Evolutionary conservation across 1,140 invertebrate species (phyloP).

Genomic region (Stegodyphus dumicola): DNA sequence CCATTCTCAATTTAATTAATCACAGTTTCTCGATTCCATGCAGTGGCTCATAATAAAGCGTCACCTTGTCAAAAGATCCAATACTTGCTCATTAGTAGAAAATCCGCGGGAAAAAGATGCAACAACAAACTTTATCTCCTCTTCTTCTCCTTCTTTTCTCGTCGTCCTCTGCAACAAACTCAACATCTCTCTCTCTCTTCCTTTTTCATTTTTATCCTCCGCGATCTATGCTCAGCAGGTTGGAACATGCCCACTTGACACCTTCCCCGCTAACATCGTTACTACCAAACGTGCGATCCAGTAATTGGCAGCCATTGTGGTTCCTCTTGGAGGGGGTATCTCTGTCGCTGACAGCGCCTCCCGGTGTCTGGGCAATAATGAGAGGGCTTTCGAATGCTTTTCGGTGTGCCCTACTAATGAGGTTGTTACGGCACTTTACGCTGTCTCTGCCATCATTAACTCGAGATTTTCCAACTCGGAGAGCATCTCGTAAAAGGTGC

Average conservation of each 20-base stretch:
- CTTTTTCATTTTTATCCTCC: neutral
- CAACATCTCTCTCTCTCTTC: neutral
- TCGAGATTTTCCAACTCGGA: conserved; percentile 19
- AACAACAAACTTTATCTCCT: neutral
- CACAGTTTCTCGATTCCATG: no score
- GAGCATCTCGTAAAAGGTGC: neutral
- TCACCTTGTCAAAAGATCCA: neutral
- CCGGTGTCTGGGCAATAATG: conserved; percentile 15
- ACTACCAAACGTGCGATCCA: conserved; percentile 23
- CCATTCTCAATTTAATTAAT: no score
- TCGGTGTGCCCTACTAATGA: conserved; percentile 28
- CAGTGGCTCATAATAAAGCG: no score
- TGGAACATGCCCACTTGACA: conserved; percentile 32
- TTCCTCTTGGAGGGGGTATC: neutral
- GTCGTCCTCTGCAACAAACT: neutral
- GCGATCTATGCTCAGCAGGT: neutral
- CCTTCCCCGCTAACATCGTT: conserved; percentile 45
- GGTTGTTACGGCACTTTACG: conserved; percentile 43
- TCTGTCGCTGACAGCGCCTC: conserved; percentile 39
- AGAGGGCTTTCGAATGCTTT: conserved; percentile 11
- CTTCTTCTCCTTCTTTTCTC: neutral
- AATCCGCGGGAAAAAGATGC: neutral
- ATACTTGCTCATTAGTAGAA: neutral
- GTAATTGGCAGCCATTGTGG: conserved; percentile 52
- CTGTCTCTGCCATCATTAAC: conserved; percentile 17